phyloP scores from a whole-genome alignment of 2,113 vertebrate genomes.

The Etia nguti region DNA sequence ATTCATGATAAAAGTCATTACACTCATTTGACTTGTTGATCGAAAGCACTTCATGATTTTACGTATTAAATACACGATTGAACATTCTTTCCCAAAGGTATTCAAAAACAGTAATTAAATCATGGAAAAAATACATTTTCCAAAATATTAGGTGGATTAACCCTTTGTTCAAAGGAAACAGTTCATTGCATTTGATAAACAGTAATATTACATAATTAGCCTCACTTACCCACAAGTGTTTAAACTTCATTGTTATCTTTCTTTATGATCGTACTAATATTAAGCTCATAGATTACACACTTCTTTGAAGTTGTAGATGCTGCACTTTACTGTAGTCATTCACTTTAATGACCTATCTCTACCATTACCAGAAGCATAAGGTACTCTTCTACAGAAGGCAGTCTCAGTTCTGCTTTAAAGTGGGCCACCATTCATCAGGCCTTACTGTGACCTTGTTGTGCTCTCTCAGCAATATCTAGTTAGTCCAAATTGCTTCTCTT shows the following conservation, averaged over 20 bases:
- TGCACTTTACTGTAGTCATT: neutral
- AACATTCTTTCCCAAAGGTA: neutral
- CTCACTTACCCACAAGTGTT: neutral
- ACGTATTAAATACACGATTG: neutral
- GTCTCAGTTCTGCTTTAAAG: neutral
- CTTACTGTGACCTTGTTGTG: constrained; percentile 39
- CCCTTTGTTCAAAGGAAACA: neutral
- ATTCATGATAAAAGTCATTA: neutral
- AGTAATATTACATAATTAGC: neutral
- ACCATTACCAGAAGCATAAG: neutral
- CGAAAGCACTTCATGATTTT: neutral
- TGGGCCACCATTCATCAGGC: constrained; percentile 25
- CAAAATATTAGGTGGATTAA: neutral
- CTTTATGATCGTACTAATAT: neutral
- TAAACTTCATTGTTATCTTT: neutral
- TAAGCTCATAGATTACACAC: neutral
- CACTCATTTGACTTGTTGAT: neutral
- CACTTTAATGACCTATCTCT: neutral
- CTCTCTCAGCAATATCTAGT: constrained; percentile 41
- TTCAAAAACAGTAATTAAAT: neutral
- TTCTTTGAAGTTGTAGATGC: neutral
- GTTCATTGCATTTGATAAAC: neutral
- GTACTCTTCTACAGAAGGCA: neutral
- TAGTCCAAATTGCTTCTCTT: constrained; percentile 48
- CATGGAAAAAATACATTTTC: neutral